Base-by-base conservation (phyloP, 2,113 vertebrate species). In the Sialia sialis region DNA sequence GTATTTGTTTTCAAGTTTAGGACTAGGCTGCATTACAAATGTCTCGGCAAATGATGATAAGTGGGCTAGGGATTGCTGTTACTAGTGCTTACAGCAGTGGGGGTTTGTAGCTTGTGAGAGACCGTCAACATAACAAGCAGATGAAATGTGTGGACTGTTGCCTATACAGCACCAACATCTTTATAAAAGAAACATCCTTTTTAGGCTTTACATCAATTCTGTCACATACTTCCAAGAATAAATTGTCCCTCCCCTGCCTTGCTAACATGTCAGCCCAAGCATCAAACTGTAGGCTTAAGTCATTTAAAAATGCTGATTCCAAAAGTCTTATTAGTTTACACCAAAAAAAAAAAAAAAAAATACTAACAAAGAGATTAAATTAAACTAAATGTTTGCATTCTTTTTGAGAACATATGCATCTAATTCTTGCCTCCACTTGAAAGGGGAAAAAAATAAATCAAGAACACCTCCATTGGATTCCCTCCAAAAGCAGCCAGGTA, bases 91-190 rank as follows among this genome's bases (percentile, higher is more conserved):
- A 36, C 44, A 94, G 86, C 56, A 96, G 76, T 75, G 73, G 60
- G 72, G 89, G 76, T 23, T 91, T 94, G 63, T 52, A 82, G 60
- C 73, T 92, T 75, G 54, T 43, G 60, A 77, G 59, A 84, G 73
- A 95, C 52, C 80, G 94, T 79, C 84, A 93, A 87, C 70, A 87
- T 72, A 94, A 94, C 89, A 93, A 93, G 74, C 73, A 89, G 86
- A 84, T 92, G 62, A 95, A 94, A 91, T 91, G 94, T 95, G 95
- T 92, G 93, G 93, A 96, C 87, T 82, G 84, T 87, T 96, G 88
- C 90, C 91, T 92, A 63, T 92, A 87, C 62, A 79, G 56, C 80
- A 93, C 44, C 81, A 91, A 89, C 73, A 94, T 94, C 93, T 91
- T 97, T 89, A 72, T 84, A 81, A 97, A 90, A 87, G 39, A 92